Base-by-base conservation (phyloP, 2,888 invertebrate genomes). In the Macrosiphum euphorbiae region DNA sequence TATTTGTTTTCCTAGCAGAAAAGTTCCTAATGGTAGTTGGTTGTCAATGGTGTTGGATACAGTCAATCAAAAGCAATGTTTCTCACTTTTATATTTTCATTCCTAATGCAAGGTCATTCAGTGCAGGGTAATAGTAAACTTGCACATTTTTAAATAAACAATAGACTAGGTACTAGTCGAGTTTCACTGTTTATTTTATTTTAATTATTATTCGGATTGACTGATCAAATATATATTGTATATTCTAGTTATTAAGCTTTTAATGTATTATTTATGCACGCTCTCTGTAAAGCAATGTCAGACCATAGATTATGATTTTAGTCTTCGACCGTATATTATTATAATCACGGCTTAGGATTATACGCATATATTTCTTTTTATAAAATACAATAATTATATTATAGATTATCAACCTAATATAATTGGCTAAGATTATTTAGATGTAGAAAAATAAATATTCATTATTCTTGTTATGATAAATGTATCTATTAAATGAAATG, bases 1-100 rank as follows among this genome's bases (percentile, higher is more conserved):
- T 93, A 58, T 88, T 93, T 90, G 90, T 90, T 94, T 90, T 94
- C 94, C 94, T 94, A 94, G 90, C 94, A 94, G 90, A 94, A 94
- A 94, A 94, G 94, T 94, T 94, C 94, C 94, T 94, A 94, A 94
- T 86, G 94, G 86, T 94, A 93, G 93, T 85, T 58, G 90, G 85
- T 94, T 67, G 61, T 90, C 86, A 67, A 44, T 67, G 94, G 94
- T 94, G 86, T 94, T 94, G 94, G 90, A 94, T 78, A 94, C 88
- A 90, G 90, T 90, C 90, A 94, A 90, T 90, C 90, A 94, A 94
- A 90, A 93, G 84, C 78, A 93, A 93, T 90, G 86, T 94, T 94
- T 94, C 90, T 94, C 94, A 94, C 86, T 94, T 94, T 94, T 94
- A 87, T 94, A 94, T 67, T 87, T 94, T 85, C 90, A 86, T 90